Conservation (phyloP, 2,888 invertebrate species). For the Meghimatium bilineatum region DNA sequence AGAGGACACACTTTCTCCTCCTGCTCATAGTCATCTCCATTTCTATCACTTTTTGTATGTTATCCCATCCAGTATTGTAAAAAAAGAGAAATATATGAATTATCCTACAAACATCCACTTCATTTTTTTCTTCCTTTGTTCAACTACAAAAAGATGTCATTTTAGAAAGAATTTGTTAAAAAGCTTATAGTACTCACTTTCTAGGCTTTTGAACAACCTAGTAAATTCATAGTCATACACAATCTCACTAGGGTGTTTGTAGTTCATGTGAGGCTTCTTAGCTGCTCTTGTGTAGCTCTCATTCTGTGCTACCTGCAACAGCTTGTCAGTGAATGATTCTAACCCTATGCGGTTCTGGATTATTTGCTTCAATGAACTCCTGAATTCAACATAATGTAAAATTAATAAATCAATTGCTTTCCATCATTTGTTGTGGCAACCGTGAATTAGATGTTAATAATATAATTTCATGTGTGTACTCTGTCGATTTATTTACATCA, state of each 20-base stretch:
- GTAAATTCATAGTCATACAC: constrained; percentile 97
- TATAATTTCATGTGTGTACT: no score
- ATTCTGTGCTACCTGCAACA: constrained; percentile 90
- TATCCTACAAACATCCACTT: no score
- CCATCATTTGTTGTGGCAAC: not conserved
- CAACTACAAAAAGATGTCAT: not conserved
- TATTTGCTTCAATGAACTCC: constrained; percentile 86
- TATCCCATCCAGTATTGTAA: no score
- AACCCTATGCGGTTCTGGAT: constrained; percentile 91
- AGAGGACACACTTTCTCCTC: no score
- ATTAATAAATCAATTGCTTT: not conserved
- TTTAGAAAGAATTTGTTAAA: not conserved
- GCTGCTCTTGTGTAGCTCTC: constrained; percentile 94
- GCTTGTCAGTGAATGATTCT: constrained; percentile 90
- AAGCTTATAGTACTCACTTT: constrained; percentile 72
- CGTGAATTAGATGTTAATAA: no score
- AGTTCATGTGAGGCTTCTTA: constrained; percentile 93
- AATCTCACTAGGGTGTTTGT: constrained; percentile 86
- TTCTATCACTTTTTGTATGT: no score
- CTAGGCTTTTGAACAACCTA: constrained; percentile 86
- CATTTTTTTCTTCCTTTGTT: not conserved
- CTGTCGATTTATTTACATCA: no score
- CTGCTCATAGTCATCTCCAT: no score
- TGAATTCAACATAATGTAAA: constrained; percentile 57
- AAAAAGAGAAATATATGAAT: no score